Conservation (phyloP, 2,888 invertebrate genomes). For the Leuctra nigra region DNA sequence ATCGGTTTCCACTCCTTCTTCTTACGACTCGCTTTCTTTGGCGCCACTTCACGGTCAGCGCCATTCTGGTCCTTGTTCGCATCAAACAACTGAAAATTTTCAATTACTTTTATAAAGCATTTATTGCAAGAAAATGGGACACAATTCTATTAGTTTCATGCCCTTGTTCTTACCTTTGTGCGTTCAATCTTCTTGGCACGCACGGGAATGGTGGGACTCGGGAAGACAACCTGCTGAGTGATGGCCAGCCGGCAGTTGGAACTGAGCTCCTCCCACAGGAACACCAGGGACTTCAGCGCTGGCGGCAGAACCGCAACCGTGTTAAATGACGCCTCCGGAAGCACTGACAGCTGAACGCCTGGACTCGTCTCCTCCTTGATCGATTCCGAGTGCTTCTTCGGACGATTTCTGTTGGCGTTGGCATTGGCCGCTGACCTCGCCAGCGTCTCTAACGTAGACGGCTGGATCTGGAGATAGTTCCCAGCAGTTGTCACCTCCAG, state of each 20-base stretch:
- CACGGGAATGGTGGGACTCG: conserved; percentile 45
- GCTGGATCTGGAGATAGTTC: conserved; percentile 70
- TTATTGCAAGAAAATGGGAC: not conserved
- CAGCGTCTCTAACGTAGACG: conserved; percentile 68
- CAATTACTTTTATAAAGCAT: not conserved
- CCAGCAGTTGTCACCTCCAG: conserved; percentile 70
- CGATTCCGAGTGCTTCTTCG: conserved; percentile 35
- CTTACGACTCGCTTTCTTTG: conserved; percentile 45
- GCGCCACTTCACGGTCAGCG: conserved; percentile 37
- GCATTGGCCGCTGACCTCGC: conserved; percentile 75
- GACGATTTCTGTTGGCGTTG: conserved; percentile 61
- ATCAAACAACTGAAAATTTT: conserved; percentile 28
- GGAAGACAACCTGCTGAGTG: conserved; percentile 52
- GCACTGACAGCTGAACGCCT: conserved; percentile 35
- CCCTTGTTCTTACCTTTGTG: conserved; percentile 26
- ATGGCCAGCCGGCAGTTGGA: conserved; percentile 59
- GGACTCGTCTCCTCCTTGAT: conserved; percentile 38
- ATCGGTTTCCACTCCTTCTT: conserved; percentile 48
- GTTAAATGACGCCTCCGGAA: conserved; percentile 43
- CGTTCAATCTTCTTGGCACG: conserved; percentile 31
- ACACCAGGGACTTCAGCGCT: conserved; percentile 75
- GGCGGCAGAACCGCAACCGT: conserved; percentile 76
- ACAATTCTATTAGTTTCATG: too few species aligned
- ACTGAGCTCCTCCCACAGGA: conserved; percentile 83
- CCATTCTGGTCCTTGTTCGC: conserved; percentile 29